Evolutionary conservation across 1,140 invertebrate genomes (phyloP).

Genomic region (Hycleus cichorii): DNA sequence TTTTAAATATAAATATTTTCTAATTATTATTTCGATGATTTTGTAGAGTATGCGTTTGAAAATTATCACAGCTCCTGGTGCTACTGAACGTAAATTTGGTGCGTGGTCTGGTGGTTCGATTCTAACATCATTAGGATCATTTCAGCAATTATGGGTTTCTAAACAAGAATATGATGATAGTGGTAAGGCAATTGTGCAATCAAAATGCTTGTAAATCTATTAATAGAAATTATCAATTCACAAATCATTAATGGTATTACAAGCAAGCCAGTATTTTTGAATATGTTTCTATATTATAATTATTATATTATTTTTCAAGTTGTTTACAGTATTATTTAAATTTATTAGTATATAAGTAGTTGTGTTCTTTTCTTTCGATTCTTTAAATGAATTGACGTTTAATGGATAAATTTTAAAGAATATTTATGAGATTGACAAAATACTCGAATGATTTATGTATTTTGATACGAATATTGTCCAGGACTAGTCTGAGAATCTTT

Average conservation of each 20-base stretch:
- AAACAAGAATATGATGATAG: slow-evolving; percentile 86
- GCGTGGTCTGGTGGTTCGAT: slow-evolving; percentile 93
- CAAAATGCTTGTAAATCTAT: slow-evolving; percentile 28
- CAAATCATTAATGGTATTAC: background rate
- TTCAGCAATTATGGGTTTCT: slow-evolving; percentile 90
- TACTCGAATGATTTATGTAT: too few species aligned
- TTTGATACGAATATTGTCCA: too few species aligned
- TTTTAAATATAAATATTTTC: background rate
- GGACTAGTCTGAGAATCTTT: too few species aligned
- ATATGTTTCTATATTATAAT: background rate
- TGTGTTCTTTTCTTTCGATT: too few species aligned
- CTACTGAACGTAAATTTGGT: slow-evolving; percentile 73
- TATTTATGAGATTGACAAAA: too few species aligned
- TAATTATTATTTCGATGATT: slow-evolving; percentile 2
- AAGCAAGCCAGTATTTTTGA: background rate
- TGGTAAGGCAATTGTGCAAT: slow-evolving; percentile 52
- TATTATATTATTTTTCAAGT: slow-evolving; percentile 10
- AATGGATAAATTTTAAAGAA: too few species aligned
- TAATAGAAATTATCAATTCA: background rate
- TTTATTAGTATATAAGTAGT: too few species aligned
- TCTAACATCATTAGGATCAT: slow-evolving; percentile 80
- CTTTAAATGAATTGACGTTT: too few species aligned
- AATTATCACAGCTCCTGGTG: slow-evolving; percentile 64
- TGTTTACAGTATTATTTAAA: background rate
- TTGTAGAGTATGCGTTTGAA: slow-evolving; percentile 69